These are phyloP conservation scores for Propithecus deckenii DNA, from an alignment of 2,797 vertebrate species.

Conservation along the genomic window DNA sequence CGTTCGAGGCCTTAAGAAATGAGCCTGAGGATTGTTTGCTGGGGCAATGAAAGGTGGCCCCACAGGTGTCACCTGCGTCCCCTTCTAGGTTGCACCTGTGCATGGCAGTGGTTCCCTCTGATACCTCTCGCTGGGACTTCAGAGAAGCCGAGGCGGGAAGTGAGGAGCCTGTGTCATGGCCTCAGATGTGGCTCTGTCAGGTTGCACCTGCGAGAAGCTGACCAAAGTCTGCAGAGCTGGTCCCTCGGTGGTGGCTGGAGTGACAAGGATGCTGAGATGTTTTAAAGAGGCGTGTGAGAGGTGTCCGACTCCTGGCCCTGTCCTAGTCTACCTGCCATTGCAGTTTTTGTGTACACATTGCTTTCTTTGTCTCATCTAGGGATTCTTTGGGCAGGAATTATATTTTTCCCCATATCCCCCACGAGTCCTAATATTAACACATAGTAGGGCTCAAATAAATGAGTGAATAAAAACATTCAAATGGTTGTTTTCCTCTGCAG, in stretches of 20 bases:
- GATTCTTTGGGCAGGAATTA: not conserved
- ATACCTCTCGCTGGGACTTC: not conserved
- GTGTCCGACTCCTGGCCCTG: not conserved
- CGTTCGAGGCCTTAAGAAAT: not conserved
- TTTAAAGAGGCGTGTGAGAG: not conserved
- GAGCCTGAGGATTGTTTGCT: not conserved
- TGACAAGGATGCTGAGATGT: not conserved
- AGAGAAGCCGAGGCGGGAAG: not conserved
- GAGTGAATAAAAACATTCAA: not conserved
- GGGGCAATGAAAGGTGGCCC: not conserved
- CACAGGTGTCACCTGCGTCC: too few relatives aligned
- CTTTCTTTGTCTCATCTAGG: not conserved
- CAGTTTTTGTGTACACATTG: not conserved
- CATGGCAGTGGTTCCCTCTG: accelerated
- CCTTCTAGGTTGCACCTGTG: not conserved
- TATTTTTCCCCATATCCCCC: not conserved
- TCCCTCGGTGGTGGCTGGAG: not conserved
- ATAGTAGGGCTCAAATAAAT: not conserved
- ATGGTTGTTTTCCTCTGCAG: not conserved
- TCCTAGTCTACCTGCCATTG: not conserved
- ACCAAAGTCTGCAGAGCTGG: not conserved
- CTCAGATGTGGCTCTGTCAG: not conserved
- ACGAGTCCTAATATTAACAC: not conserved
- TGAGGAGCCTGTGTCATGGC: not conserved
- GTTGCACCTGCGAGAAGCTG: not conserved